A percentile compares a stretch with the other conserved stretches of the same genome.
Conservation (phyloP, 2,888 invertebrate genomes). For the Sisyra nigra region DNA sequence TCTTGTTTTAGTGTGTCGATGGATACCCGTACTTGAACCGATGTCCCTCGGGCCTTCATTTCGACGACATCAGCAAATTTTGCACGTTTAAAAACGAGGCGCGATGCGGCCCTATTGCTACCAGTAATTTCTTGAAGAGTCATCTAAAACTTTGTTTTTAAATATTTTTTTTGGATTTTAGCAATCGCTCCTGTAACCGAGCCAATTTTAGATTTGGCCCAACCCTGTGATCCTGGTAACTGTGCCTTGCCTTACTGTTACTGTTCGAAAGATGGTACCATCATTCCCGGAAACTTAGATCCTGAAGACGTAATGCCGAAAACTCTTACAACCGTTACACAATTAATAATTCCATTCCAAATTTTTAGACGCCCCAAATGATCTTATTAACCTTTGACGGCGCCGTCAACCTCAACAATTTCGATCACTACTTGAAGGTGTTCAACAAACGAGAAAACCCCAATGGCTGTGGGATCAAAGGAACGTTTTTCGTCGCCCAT, state of each 20-base stretch:
- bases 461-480: slow-evolving; percentile 74
- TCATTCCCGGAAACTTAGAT: slow-evolving; percentile 69
- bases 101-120: slow-evolving; percentile 73
- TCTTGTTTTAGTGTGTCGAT: slow-evolving; percentile 48
- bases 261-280: slow-evolving; percentile 81
- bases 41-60: slow-evolving; percentile 79
- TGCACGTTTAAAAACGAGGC: slow-evolving; percentile 85
- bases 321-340: no score
- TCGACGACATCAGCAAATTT: slow-evolving; percentile 78
- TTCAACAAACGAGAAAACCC: slow-evolving; percentile 73
- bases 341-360: not conserved
- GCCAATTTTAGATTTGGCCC: slow-evolving; percentile 61
- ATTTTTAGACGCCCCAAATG: slow-evolving; percentile 76
- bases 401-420: slow-evolving; percentile 84
- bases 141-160: not conserved
- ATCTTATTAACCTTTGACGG: slow-evolving; percentile 86
- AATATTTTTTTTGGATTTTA: no score
- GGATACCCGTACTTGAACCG: slow-evolving; percentile 74
- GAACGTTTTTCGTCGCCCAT: slow-evolving; percentile 89
- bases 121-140: slow-evolving; percentile 32
- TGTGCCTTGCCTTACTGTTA: slow-evolving; percentile 80
- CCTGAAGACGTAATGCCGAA: slow-evolving; percentile 53
- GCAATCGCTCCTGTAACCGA: slow-evolving; percentile 72
- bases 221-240: slow-evolving; percentile 55
- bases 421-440: slow-evolving; percentile 71